Percentiles rank a stretch among this genome's conserved stretches.
These are phyloP conservation scores for Harpagifer antarcticus DNA, from an alignment of 2,797 vertebrate genomes.

Conservation along the genomic window DNA sequence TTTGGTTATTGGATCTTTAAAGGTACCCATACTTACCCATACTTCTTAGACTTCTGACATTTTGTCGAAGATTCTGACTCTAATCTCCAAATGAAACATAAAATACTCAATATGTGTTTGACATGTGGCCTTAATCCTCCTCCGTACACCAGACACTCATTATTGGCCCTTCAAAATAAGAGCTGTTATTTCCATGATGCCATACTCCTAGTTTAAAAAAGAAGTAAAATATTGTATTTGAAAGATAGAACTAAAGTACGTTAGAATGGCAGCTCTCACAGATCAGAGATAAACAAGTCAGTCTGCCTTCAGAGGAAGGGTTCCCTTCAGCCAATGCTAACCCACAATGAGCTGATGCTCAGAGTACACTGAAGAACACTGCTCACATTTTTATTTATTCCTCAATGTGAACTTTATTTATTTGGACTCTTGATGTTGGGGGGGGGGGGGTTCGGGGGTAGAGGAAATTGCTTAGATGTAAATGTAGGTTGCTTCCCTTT, in stretches of 20 bases:
- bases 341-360: constrained; percentile 31
- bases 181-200: not conserved
- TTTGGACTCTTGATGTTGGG: constrained; percentile 44
- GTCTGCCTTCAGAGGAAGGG: not conserved
- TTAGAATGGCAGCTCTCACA: not conserved
- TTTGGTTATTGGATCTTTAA: too few relatives aligned
- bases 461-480: constrained; percentile 55
- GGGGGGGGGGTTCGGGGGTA: constrained; percentile 3
- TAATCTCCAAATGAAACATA: too few relatives aligned
- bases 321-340: not conserved
- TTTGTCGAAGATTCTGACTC: too few relatives aligned
- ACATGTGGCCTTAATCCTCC: too few relatives aligned
- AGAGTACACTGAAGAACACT: constrained; percentile 47
- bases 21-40: too few relatives aligned
- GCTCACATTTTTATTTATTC: constrained; percentile 46
- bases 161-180: not conserved
- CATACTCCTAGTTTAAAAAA: not conserved
- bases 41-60: too few relatives aligned
- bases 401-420: constrained; percentile 70
- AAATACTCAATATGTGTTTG: too few relatives aligned
- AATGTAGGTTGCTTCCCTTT: constrained; percentile 48
- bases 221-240: not conserved
- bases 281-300: not conserved
- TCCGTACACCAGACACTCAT: not conserved
- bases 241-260: not conserved